Evolutionary conservation across 2,113 vertebrate species (phyloP), one percentile per base, ranked within the genome.

Genomic region (Lamprologus sp.): DNA sequence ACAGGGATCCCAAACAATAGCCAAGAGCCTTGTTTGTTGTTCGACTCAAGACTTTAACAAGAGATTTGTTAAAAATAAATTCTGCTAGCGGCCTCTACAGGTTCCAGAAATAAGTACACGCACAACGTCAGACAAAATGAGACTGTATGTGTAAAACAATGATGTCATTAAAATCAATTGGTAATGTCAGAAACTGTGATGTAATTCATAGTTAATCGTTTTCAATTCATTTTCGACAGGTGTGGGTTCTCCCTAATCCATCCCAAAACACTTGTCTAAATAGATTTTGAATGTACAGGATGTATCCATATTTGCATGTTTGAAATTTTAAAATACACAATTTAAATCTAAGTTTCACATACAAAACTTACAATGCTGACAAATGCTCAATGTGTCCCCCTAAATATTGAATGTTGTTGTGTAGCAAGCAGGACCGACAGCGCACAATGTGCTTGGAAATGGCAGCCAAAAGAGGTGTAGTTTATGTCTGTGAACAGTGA

Each of bases 381-480:
- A 60, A 60, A n/a, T n/a, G n/a, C n/a, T n/a, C n/a, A n/a, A n/a
- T n/a, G n/a, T n/a, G n/a, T n/a, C n/a, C n/a, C n/a, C n/a, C n/a
- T n/a, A n/a, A n/a, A n/a, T n/a, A n/a, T n/a, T n/a, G n/a, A n/a
- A n/a, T n/a, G n/a, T n/a, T n/a, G n/a, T n/a, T n/a, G n/a, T n/a
- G n/a, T n/a, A n/a, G n/a, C n/a, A n/a, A n/a, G n/a, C n/a, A n/a
- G n/a, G n/a, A n/a, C n/a, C n/a, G 40, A 42, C 40, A 42, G 40
- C 40, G 1, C 40, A 42, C 40, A 42, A 42, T 42, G 40, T 42
- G 40, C 40, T 42, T 42, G 40, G 5, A 42, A 42, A 42, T 42
- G 12, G 40, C 0, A 42, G 40, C 40, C 40, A 42, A 42, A 0
- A 42, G 0, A 42, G 5, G 40, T 42, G 0, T 1, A 42, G 40